Conservation (phyloP, 2,888 invertebrate genomes). For the Eubasilissa splendida region DNA sequence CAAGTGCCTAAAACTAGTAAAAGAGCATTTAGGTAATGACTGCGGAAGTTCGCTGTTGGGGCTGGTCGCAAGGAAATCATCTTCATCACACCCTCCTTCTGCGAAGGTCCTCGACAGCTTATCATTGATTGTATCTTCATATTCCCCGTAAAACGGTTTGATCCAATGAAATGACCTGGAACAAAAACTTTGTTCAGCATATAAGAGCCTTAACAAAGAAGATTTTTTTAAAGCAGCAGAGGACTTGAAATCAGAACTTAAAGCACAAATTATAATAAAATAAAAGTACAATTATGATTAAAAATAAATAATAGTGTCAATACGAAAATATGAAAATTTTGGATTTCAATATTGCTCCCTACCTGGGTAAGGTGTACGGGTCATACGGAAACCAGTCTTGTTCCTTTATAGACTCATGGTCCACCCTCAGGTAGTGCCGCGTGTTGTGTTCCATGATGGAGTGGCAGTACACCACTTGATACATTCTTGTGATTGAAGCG, state of each 20-base stretch:
- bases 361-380: constrained; percentile 85
- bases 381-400: constrained; percentile 93
- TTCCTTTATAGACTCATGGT: constrained; percentile 68
- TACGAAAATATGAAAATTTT: too few relatives aligned
- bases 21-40: constrained; percentile 49
- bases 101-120: constrained; percentile 65
- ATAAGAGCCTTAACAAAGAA: too few relatives aligned
- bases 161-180: constrained; percentile 71
- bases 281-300: too few relatives aligned
- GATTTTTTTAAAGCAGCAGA: too few relatives aligned
- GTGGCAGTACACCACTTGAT: constrained; percentile 94
- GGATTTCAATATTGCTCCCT: constrained; percentile 27
- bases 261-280: too few relatives aligned
- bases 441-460: constrained; percentile 90
- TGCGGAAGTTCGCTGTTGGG: constrained; percentile 43
- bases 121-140: constrained; percentile 68
- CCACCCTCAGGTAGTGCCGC: constrained; percentile 70
- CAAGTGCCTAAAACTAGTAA: constrained; percentile 47
- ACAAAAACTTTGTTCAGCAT: constrained; percentile 1
- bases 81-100: constrained; percentile 69
- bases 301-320: too few relatives aligned
- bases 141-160: constrained; percentile 72
- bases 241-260: too few relatives aligned
- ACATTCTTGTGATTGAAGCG: constrained; percentile 84
- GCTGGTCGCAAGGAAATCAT: constrained; percentile 66